Conservation (phyloP, 2,797 vertebrate genomes). For the Molossus molossus region DNA sequence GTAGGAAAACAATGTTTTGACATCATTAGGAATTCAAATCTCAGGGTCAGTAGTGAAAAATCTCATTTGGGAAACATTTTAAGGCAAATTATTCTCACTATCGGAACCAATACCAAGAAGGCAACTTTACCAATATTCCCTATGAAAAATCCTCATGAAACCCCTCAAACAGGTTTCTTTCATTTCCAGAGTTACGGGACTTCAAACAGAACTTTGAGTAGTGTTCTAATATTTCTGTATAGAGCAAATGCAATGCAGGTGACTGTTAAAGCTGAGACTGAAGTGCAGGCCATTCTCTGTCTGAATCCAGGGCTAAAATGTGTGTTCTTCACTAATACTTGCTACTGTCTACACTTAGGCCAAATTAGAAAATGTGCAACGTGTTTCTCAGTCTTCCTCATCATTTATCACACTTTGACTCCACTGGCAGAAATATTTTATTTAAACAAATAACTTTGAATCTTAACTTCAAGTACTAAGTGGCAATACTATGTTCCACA, state of each 20-base stretch:
- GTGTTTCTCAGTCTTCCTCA: neutral
- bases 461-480: neutral
- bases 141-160: neutral
- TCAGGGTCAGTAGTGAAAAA: neutral
- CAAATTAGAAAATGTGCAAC: neutral
- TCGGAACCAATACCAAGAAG: neutral
- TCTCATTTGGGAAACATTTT: constrained; percentile 15
- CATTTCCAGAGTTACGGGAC: neutral
- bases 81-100: neutral
- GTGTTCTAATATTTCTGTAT: neutral
- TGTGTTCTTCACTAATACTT: neutral
- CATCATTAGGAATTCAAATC: neutral
- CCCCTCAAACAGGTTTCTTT: neutral
- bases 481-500: neutral
- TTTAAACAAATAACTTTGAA: neutral
- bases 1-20: neutral
- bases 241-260: neutral
- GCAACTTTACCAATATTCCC: neutral
- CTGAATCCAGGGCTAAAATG: neutral
- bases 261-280: neutral
- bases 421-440: neutral
- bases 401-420: neutral
- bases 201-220: neutral
- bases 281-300: neutral
- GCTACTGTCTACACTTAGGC: neutral